Base-by-base conservation (phyloP, 1,140 invertebrate genomes). In the Steinernema khuongi region DNA sequence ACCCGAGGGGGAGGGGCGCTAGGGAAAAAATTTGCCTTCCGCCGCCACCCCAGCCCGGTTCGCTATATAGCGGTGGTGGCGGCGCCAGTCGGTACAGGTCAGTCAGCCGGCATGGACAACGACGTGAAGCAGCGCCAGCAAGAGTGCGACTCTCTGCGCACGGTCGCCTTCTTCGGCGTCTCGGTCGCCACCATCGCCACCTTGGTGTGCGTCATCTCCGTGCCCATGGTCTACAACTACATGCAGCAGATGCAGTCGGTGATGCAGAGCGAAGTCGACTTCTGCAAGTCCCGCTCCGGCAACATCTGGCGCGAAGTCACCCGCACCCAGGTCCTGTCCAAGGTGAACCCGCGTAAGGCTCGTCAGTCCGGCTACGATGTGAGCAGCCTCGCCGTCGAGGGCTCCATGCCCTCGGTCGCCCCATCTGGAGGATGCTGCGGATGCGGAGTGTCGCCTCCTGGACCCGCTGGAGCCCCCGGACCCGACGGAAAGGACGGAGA, bases 161-260 rank as follows among this genome's bases (percentile, higher is more conserved):
- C 50, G 14, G 50, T 82, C 33, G 81, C 81, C 33, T 82, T 82
- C 71, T 73, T 81, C 50, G 81, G 81, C 33, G 81, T 82, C 28
- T 71, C 79, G 18, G 60, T 82, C 43, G 74, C 77, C 44, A 82
- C 81, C 0, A 73, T 81, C 19, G 78, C 81, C n/a, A 82, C 81
- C n/a, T 68, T 82, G 69, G 74, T 76, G 19, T 77, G 75, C 31
- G 72, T 77, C 1, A 75, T 77, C 36, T 31, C 75, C 29, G 75
- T 74, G 1, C 75, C 75, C 30, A 77, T 77, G 75, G 32, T 77
- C 71, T 77, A 77, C 75, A 77, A 77, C 75, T 77, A 77, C 75
- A 73, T 77, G 70, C 75, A 77, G 69, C 75, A 77, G 26, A 77
- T 77, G 75, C 75, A 77, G 69, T 70, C 75, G 19, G 75, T 77